Base-by-base conservation (phyloP, 2,888 invertebrate species). In the Tipula lateralis region DNA sequence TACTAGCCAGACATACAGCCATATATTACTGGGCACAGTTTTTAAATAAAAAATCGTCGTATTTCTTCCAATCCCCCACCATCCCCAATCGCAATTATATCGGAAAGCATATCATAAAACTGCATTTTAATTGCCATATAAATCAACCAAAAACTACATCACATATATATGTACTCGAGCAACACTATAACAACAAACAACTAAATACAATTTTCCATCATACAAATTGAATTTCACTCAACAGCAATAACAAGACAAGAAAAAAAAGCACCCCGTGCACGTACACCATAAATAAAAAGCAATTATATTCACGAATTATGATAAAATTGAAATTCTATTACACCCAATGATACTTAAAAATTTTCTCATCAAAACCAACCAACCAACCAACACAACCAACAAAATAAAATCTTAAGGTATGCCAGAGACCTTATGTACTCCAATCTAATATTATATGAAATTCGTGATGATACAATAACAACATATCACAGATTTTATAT, bases 281-380 rank as follows among this genome's bases (percentile, higher is more conserved):
- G 66, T 66, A 66, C 9, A 66, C 66, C 66, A 66, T 66, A 66
- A 66, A 66, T 66, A 66, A 66, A 66, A 66, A 66, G 66, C 66
- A 66, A 66, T 66, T 66, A 66, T 66, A 66, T 66, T 66, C 66
- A 66, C 66, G 24, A 66, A 66, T 66, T 19, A 66, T 66, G 66
- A 66, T 66, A 66, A 66, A 66, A 66, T 66, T 66, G 66, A 66
- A 66, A 66, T 66, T 66, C 66, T 66, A 66, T 66, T 66, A 66
- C 66, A 66, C 24, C 66, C 66, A 66, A 66, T 66, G 66, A 66
- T 66, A 66, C 66, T 66, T 66, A 66, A 66, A 66, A 66, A 66
- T 9, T 9, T 24, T 9, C 66, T 66, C 66, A 66, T 66, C 66
- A 66, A 66, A 66, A 66, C 9, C 7, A 66, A 66, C n/a, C 6